These are phyloP conservation scores for Lepidothrix coronata DNA, from an alignment of 2,113 vertebrate species.

Conservation along the genomic window DNA sequence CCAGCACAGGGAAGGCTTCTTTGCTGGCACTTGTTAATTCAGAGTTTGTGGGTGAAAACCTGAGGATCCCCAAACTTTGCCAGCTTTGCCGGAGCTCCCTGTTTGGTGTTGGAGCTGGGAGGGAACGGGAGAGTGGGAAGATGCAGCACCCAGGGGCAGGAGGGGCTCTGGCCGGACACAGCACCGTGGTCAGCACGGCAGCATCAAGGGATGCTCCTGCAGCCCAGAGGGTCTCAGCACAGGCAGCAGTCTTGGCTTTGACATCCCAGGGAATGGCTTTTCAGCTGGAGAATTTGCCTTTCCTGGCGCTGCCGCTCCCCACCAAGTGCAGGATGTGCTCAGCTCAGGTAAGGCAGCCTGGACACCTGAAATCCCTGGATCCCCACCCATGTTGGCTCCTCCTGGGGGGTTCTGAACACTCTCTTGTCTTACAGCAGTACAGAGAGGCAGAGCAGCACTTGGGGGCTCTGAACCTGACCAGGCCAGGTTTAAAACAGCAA, in stretches of 20 bases:
- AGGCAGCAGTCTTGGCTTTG: neutral
- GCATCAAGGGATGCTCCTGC: neutral
- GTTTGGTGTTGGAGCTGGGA: neutral
- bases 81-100: neutral
- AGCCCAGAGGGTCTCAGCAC: neutral
- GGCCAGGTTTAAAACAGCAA: neutral
- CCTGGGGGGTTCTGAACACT: fast-evolving
- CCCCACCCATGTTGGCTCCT: fast-evolving
- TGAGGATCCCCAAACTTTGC: no score
- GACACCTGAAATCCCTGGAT: neutral
- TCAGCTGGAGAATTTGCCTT: neutral
- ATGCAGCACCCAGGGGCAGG: neutral
- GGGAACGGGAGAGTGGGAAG: neutral
- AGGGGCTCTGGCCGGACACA: neutral
- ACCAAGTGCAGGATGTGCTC: neutral
- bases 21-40: fast-evolving
- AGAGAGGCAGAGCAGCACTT: neutral
- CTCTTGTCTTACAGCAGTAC: neutral
- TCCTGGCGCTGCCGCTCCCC: neutral
- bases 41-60: neutral
- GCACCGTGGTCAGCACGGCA: fast-evolving
- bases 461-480: neutral
- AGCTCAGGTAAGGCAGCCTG: fast-evolving
- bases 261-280: neutral
- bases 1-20: neutral